Evolutionary conservation across 2,888 invertebrate species (phyloP).

Genomic region (Epinotia brunnichana): DNA sequence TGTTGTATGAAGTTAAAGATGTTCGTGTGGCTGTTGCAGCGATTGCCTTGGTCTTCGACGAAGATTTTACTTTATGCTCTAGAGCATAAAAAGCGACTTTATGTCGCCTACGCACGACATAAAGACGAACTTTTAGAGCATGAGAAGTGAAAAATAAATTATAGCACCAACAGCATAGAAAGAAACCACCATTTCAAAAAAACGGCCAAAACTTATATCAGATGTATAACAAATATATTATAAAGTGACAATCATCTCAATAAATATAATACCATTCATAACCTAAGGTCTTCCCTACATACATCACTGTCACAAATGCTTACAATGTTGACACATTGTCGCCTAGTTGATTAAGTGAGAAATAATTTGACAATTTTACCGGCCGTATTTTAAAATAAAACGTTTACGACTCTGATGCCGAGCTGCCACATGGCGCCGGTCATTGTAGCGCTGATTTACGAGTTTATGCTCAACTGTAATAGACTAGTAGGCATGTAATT

Average conservation of each 20-base stretch:
- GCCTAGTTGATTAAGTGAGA: neutral
- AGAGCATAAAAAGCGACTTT: no score
- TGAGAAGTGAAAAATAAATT: no score
- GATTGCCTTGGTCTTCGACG: no score
- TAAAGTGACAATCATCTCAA: neutral
- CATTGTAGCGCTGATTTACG: constrained; percentile 18
- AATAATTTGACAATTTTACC: constrained; percentile 20
- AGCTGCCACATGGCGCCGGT: constrained; percentile 2
- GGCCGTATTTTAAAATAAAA: constrained; percentile 34
- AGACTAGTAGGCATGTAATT: neutral
- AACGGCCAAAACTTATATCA: no score
- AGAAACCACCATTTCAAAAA: no score
- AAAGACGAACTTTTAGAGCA: no score
- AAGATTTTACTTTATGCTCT: no score
- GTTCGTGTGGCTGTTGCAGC: no score
- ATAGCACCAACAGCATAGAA: no score
- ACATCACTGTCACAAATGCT: neutral
- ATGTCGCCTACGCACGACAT: no score
- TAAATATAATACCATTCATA: no score
- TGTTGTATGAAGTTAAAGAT: no score
- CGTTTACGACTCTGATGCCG: neutral
- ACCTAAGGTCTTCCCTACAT: neutral
- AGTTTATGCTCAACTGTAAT: neutral
- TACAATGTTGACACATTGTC: neutral
- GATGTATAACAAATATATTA: neutral